A percentile compares a stretch with the other conserved stretches of the same genome.
These are phyloP conservation scores for Thamnophis sirtalis DNA, from an alignment of 2,113 vertebrate genomes.

Conservation along the genomic window DNA sequence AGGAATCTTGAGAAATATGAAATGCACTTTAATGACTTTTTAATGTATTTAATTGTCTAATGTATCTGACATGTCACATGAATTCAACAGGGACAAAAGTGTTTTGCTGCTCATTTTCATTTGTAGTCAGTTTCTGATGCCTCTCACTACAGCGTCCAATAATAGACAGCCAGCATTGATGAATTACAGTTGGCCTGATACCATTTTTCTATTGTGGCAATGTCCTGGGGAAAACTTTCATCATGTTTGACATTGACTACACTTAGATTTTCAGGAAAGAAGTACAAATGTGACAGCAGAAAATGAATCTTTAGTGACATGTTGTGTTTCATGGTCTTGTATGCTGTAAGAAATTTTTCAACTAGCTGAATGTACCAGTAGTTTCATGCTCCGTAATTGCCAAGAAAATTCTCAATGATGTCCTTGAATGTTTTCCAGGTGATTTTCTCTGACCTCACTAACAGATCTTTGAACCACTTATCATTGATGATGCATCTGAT, in stretches of 20 bases:
- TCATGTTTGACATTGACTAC: neutral
- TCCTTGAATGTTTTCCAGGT: neutral
- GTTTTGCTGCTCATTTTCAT: neutral
- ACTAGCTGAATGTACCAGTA: neutral
- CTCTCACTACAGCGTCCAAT: neutral
- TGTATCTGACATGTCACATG: neutral
- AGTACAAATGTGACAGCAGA: neutral
- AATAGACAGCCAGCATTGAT: neutral
- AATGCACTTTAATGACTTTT: neutral
- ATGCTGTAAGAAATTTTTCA: neutral
- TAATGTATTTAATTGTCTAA: neutral
- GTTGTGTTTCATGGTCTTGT: neutral
- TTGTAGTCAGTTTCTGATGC: neutral
- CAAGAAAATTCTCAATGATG: too few species aligned
- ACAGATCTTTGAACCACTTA: neutral
- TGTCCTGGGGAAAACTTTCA: neutral
- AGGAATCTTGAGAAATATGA: neutral
- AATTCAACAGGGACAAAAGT: neutral
- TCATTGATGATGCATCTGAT: neutral
- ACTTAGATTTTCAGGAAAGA: neutral
- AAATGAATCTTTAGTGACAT: neutral
- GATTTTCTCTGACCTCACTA: neutral
- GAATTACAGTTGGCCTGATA: neutral
- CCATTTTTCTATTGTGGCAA: neutral
- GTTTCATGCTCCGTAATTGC: neutral